Evolutionary conservation across 2,888 invertebrate species (phyloP), one percentile per base, ranked within the genome.

Genomic region (Tetragonisca angustula): DNA sequence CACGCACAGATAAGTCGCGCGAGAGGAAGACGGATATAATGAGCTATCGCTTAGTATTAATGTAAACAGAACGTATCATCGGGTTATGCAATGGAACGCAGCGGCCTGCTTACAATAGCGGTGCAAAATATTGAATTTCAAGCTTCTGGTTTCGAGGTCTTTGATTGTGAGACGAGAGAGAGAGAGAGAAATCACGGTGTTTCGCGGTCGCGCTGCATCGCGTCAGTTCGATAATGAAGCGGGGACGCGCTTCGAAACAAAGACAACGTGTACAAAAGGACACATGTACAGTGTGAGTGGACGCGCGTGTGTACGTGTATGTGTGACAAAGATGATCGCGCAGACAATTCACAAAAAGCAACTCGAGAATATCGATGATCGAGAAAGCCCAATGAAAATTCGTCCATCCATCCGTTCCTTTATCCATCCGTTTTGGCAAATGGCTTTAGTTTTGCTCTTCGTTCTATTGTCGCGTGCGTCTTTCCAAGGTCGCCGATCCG

Each of bases 311-410:
- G 36, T 5, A 36, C 36, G 24, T 59, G 59, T 71, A 17, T 76
- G 74, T 83, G 86, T 79, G 85, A 88, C 73, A 81, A 56, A 84
- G 79, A 88, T 89, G 90, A 86, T 86, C 86, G 87, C 90, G 90
- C 90, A 87, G 87, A 91, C 91, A 87, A 91, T 88, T 90, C 89
- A 90, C 90, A 90, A 83, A 76, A 91, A 91, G 91, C 91, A 84
- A 43, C 9, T 87, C 80, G 83, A 84, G 71, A 85, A 52, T 43
- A 43, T 88, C 89, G 89, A 89, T 86, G 78, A 82, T 88, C 65
- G 64, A 43, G 43, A 86, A 88, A 88, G 83, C 87, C 84, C 67
- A 74, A 43, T 9, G 43, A 43, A 65, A 21, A 52, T 62, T 62
- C 19, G 32, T 32, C 32, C 32, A 32, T 32, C 32, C 32, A 32